Percentiles rank a stretch among this genome's conserved stretches.
These are phyloP conservation scores for Onychomys leucogaster DNA, from an alignment of 2,797 vertebrate genomes.

Conservation along the genomic window DNA sequence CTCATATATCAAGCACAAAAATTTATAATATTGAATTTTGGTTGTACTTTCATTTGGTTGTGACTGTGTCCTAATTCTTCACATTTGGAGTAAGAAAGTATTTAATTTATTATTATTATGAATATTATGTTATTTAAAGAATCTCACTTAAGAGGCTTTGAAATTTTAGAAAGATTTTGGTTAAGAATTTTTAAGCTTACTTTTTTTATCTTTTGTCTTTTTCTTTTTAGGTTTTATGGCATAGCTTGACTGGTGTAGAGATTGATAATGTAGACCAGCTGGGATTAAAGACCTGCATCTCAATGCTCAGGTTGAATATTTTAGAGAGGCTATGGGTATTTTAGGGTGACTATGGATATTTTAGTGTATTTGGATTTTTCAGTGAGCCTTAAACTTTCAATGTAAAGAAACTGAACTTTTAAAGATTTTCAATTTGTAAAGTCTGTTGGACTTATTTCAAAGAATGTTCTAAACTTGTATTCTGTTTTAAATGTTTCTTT, in stretches of 20 bases:
- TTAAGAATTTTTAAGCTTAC: not conserved
- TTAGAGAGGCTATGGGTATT: not conserved
- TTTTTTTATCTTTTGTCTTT: not conserved
- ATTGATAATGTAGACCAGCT: not conserved
- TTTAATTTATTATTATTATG: not conserved
- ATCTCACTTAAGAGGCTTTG: not conserved
- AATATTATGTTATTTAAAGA: not conserved
- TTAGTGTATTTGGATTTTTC: not conserved
- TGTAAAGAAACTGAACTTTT: not conserved
- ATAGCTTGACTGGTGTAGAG: not conserved
- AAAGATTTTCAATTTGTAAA: not conserved
- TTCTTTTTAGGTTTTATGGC: not conserved
- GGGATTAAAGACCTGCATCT: not conserved
- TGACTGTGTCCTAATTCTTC: not conserved
- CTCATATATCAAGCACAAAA: not conserved
- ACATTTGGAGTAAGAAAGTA: not conserved
- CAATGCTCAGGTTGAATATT: not conserved
- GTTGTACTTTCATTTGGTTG: not conserved
- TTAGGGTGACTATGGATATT: not conserved
- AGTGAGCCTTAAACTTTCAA: not conserved
- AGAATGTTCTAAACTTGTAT: not conserved
- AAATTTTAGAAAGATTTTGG: not conserved
- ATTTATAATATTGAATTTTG: not conserved
- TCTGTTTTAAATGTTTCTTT: not conserved
- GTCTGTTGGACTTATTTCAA: not conserved